Evolutionary conservation across 2,113 vertebrate genomes (phyloP).

Genomic region (Leptobrachium leishanense): DNA sequence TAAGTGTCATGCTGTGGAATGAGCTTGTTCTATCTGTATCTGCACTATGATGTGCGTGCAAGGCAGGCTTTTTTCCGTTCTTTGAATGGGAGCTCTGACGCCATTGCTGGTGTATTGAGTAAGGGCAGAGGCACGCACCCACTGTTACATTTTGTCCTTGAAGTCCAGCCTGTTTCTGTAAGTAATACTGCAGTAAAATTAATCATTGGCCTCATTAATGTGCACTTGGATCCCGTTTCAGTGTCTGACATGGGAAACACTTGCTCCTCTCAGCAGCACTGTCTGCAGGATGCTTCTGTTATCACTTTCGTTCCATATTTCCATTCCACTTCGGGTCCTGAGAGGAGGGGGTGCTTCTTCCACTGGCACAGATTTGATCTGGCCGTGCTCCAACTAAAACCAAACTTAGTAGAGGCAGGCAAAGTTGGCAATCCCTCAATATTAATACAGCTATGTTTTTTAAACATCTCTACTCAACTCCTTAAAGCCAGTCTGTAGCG

Average conservation of each 20-base stretch:
- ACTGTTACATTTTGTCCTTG: conserved; percentile 39
- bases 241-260: conserved; percentile 39
- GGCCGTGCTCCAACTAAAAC: conserved; percentile 18
- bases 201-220: conserved; percentile 47
- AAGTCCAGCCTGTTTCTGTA: conserved; percentile 27
- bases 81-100: conserved; percentile 19
- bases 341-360: conserved; percentile 3
- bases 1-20: not conserved
- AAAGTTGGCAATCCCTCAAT: too few species aligned
- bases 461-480: too few species aligned
- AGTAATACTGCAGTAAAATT: conserved; percentile 35
- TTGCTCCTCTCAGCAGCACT: conserved; percentile 44
- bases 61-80: not conserved
- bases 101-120: conserved; percentile 28
- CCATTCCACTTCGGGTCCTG: not conserved
- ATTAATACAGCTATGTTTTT: too few species aligned
- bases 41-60: not conserved
- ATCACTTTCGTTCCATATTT: conserved; percentile 35
- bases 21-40: not conserved
- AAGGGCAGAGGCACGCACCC: conserved; percentile 14
- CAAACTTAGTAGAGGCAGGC: not conserved
- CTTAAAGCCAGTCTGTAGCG: too few species aligned
- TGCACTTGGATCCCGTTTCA: conserved; percentile 43
- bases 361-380: not conserved
- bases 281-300: conserved; percentile 44